Evolutionary conservation across 2,888 invertebrate genomes (phyloP).

Genomic region (Malacosoma neustria): DNA sequence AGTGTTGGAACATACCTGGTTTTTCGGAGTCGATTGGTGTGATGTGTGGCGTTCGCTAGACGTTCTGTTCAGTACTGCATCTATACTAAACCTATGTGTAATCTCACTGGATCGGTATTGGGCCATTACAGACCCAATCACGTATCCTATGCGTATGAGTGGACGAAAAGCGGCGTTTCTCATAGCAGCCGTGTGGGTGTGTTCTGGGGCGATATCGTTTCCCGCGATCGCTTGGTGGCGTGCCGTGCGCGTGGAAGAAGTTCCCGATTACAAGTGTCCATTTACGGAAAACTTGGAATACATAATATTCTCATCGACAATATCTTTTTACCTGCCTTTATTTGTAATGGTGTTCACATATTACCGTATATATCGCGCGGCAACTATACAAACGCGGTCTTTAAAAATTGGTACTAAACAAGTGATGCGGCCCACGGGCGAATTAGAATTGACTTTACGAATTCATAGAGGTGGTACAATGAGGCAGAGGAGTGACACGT

Average conservation of each 20-base stretch:
- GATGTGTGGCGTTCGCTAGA: constrained; percentile 98
- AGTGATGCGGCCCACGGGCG: constrained; percentile 88
- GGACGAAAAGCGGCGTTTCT: constrained; percentile 88
- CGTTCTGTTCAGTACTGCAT: constrained; percentile 97
- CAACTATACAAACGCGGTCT: constrained; percentile 92
- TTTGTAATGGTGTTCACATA: constrained; percentile 99
- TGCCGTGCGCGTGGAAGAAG: constrained; percentile 87
- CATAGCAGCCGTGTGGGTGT: constrained; percentile 96
- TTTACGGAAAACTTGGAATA: constrained; percentile 98
- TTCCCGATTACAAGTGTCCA: constrained; percentile 90
- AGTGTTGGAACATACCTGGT: constrained; percentile 92
- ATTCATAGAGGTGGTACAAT: constrained; percentile 94
- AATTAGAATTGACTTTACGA: constrained; percentile 89
- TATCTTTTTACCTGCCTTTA: constrained; percentile 97
- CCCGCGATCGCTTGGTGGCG: constrained; percentile 98
- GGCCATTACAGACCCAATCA: constrained; percentile 99
- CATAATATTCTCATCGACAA: constrained; percentile 96
- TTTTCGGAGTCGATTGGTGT: constrained; percentile 96
- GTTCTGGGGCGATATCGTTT: constrained; percentile 97
- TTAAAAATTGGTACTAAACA: constrained; percentile 94
- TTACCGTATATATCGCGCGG: constrained; percentile 95
- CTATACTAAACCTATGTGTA: constrained; percentile 97
- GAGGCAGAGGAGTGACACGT: constrained; percentile 72
- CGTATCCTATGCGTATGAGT: constrained; percentile 96
- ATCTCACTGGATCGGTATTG: constrained; percentile 97